Percentiles rank a stretch among this genome's conserved stretches.
phyloP scores from a whole-genome alignment of 2,113 vertebrate genomes.

The Synodontis membranacea region DNA sequence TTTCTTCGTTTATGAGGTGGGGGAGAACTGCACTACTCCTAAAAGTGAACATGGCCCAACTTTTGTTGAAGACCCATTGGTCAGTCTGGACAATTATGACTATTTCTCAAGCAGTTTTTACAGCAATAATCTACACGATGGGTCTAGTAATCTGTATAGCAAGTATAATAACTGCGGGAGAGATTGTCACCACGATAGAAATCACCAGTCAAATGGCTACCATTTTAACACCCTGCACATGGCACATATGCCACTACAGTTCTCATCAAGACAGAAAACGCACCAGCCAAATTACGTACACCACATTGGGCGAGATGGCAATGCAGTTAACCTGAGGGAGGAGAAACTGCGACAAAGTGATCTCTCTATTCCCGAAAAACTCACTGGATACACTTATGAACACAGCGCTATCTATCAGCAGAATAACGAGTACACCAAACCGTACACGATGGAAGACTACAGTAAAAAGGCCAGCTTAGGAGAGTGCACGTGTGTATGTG shows the following conservation, averaged over 20 bases:
- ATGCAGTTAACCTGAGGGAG: constrained; percentile 33
- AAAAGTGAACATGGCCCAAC: constrained; percentile 64
- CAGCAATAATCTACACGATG: constrained; percentile 37
- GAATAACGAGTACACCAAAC: constrained; percentile 52
- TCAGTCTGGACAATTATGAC: constrained; percentile 49
- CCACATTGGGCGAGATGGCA: constrained; percentile 49
- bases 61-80: constrained; percentile 66
- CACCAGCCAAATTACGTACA: constrained; percentile 38
- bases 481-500: constrained; percentile 19
- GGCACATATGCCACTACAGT: constrained; percentile 16
- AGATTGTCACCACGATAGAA: constrained; percentile 44
- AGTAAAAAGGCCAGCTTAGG: constrained; percentile 7
- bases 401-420: constrained; percentile 58
- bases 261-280: constrained; percentile 19
- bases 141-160: constrained; percentile 30
- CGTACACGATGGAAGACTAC: constrained; percentile 27
- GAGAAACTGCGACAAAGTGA: constrained; percentile 50
- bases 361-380: constrained; percentile 55
- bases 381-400: constrained; percentile 55
- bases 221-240: constrained; percentile 47
- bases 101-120: constrained; percentile 56
- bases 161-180: constrained; percentile 34
- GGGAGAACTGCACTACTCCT: constrained; percentile 85
- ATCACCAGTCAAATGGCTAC: constrained; percentile 53
- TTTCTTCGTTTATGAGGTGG: constrained; percentile 93